Conservation (phyloP, 2,797 vertebrate species). For the Chaetodon trifasciatus region DNA sequence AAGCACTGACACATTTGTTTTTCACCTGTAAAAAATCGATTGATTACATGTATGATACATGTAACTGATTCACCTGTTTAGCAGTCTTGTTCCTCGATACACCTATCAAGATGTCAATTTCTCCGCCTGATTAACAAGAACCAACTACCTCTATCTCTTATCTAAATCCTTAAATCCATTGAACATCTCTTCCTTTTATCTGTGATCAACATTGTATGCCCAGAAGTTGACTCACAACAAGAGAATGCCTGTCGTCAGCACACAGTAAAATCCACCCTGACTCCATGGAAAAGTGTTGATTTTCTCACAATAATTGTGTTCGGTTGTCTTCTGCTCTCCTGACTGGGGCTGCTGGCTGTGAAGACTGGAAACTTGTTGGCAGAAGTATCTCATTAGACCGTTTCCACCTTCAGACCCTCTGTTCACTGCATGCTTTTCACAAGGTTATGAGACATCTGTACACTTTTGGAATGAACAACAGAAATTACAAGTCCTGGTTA, state of each 20-base stretch:
- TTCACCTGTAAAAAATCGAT: not conserved
- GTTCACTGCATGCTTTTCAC: constrained; percentile 27
- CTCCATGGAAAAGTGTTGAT: constrained; percentile 61
- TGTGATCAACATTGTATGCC: not conserved
- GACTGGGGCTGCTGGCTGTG: constrained; percentile 53
- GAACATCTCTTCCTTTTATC: constrained; percentile 4
- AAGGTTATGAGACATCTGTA: constrained; percentile 23
- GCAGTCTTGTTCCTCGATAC: not conserved
- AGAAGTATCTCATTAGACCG: constrained; percentile 59
- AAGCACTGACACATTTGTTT: not conserved
- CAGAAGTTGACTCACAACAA: constrained; percentile 20
- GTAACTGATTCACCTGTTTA: not conserved
- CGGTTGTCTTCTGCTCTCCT: constrained; percentile 59
- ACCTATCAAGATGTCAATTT: not conserved
- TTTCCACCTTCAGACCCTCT: constrained; percentile 47
- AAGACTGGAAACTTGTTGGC: constrained; percentile 68
- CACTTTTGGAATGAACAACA: constrained; percentile 21
- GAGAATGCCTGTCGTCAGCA: constrained; percentile 40
- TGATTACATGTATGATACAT: not conserved
- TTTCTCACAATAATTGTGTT: constrained; percentile 63
- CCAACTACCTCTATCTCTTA: too few relatives aligned
- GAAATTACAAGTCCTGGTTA: constrained; percentile 16
- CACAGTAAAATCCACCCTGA: constrained; percentile 48
- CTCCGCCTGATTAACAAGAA: not conserved
- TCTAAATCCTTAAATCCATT: constrained; percentile 6